Evolutionary conservation across 2,113 vertebrate genomes (phyloP).

Genomic region (Dasyurus viverrinus): DNA sequence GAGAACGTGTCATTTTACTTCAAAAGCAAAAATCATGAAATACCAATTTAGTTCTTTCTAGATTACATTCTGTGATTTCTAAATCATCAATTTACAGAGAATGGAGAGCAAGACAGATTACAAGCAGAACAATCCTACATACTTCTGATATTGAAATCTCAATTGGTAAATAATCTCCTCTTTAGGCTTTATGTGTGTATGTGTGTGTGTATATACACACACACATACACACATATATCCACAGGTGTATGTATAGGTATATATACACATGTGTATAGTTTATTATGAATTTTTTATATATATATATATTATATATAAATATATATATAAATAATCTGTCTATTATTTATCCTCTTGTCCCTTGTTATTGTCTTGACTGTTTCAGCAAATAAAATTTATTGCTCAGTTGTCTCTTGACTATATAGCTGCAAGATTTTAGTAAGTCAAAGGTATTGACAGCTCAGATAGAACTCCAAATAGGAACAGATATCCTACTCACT

Average conservation of each 20-base stretch:
- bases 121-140: neutral
- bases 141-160: neutral
- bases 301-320: too few species aligned
- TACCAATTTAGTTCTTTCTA: neutral
- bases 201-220: too few species aligned
- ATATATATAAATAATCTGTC: too few species aligned
- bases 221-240: too few species aligned
- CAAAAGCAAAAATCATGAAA: neutral
- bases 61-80: neutral
- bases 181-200: neutral
- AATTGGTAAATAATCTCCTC: too few species aligned
- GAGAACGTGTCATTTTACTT: neutral
- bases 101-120: neutral
- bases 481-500: slow-evolving; percentile 32
- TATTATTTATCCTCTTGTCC: neutral
- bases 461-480: slow-evolving; percentile 12
- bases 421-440: slow-evolving; percentile 50
- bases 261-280: too few species aligned
- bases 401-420: slow-evolving; percentile 15
- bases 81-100: neutral
- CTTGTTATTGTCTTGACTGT: slow-evolving; percentile 16
- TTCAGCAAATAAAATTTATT: slow-evolving; percentile 20
- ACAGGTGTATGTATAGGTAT: too few species aligned
- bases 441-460: slow-evolving; percentile 55
- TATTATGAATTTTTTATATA: too few species aligned